Conservation (phyloP, 1,140 invertebrate genomes). For the Camponotus vicinus region DNA sequence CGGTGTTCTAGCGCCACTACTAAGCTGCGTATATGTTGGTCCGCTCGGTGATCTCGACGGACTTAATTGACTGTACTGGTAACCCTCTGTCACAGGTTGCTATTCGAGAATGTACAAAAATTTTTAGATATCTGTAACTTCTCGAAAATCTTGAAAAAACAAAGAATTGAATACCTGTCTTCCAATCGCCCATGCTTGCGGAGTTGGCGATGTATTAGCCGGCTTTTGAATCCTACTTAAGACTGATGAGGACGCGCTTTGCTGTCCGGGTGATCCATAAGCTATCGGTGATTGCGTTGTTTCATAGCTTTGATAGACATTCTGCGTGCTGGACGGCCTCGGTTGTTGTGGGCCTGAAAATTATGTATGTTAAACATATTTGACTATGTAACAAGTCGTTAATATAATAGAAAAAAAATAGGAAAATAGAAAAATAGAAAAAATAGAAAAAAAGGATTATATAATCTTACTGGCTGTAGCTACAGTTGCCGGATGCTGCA, state of each 20-base stretch:
- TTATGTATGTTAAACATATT: slow-evolving; percentile 20
- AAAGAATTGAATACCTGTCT: slow-evolving; percentile 79
- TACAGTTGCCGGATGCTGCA: slow-evolving; percentile 84
- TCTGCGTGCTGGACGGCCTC: slow-evolving; percentile 90
- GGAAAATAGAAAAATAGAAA: not conserved
- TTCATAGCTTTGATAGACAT: slow-evolving; percentile 90
- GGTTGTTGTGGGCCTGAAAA: slow-evolving; percentile 84
- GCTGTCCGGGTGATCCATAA: slow-evolving; percentile 87
- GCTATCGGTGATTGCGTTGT: slow-evolving; percentile 90
- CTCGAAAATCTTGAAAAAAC: slow-evolving; percentile 10
- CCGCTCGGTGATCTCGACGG: slow-evolving; percentile 92
- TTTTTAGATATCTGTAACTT: slow-evolving; percentile 1
- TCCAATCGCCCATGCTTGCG: slow-evolving; percentile 88
- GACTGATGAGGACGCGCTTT: slow-evolving; percentile 85
- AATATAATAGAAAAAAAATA: slow-evolving; percentile 1
- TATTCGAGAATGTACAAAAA: slow-evolving; percentile 58
- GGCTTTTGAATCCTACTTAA: slow-evolving; percentile 90
- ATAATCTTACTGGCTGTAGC: slow-evolving; percentile 78
- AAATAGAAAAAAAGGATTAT: not conserved
- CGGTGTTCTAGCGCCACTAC: slow-evolving; percentile 88
- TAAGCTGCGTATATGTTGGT: slow-evolving; percentile 95
- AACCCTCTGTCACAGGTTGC: slow-evolving; percentile 88
- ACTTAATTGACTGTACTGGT: slow-evolving; percentile 93
- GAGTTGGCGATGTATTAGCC: slow-evolving; percentile 89
- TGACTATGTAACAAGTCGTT: not conserved